Conservation (phyloP, 2,113 vertebrate species). For the Holacanthus passer region DNA sequence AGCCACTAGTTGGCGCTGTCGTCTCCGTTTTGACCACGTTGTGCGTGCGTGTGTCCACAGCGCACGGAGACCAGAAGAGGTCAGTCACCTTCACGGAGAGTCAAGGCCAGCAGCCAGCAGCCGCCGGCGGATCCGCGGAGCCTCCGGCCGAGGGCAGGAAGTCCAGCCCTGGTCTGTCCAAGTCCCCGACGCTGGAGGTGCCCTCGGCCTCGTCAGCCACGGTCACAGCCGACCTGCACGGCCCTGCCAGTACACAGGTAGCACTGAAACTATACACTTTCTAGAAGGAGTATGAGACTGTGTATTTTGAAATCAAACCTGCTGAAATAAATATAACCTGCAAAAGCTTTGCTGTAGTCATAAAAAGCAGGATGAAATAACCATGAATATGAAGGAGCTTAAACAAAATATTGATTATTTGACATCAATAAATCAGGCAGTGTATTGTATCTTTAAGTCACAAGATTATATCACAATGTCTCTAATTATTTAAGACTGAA, state of each 20-base stretch:
- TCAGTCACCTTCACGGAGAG: slow-evolving; percentile 96
- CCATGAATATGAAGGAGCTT: too few species aligned
- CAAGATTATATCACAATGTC: too few species aligned
- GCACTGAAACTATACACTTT: too few species aligned
- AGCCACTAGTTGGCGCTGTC: not conserved
- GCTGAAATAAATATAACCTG: too few species aligned
- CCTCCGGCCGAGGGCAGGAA: slow-evolving; percentile 60
- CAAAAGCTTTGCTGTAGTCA: too few species aligned
- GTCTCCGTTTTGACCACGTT: slow-evolving; percentile 22
- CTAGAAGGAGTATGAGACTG: too few species aligned
- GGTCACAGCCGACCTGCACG: slow-evolving; percentile 88
- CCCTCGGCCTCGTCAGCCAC: slow-evolving; percentile 82
- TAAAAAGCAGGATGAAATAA: too few species aligned
- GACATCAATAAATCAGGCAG: too few species aligned
- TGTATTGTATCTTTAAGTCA: too few species aligned
- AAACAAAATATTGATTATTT: too few species aligned
- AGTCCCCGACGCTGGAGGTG: slow-evolving; percentile 80
- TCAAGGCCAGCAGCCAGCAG: slow-evolving; percentile 72
- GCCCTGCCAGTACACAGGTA: slow-evolving; percentile 86
- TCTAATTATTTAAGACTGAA: too few species aligned
- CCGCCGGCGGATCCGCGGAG: slow-evolving; percentile 46
- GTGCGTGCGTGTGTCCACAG: slow-evolving; percentile 54
- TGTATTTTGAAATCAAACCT: too few species aligned
- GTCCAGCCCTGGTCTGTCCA: slow-evolving; percentile 63
- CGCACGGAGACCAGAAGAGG: slow-evolving; percentile 91